These are phyloP conservation scores for Vidua chalybeata DNA, from an alignment of 2,113 vertebrate genomes.

Conservation along the genomic window DNA sequence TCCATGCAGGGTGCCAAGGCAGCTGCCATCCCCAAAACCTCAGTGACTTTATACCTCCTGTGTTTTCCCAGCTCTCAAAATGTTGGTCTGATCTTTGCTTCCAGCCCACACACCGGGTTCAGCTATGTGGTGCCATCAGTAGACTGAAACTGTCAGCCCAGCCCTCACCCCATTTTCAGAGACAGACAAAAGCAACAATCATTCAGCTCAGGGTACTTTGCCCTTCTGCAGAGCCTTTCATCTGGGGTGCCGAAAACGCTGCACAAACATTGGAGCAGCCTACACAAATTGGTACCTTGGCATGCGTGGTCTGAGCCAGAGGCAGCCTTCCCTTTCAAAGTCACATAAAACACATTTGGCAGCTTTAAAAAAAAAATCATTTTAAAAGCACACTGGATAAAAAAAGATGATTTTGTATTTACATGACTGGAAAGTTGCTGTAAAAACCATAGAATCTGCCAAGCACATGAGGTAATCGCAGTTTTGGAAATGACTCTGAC, in stretches of 20 bases:
- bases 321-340: slow-evolving; percentile 3
- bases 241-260: background rate
- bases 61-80: background rate
- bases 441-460: slow-evolving; percentile 6
- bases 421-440: slow-evolving; percentile 48
- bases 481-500: slow-evolving; percentile 24
- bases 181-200: background rate
- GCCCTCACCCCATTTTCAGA: background rate
- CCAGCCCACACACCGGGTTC: background rate
- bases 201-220: background rate
- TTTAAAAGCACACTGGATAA: background rate
- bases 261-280: slow-evolving; percentile 19
- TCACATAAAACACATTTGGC: slow-evolving; percentile 3
- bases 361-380: slow-evolving; percentile 3
- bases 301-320: background rate
- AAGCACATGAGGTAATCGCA: slow-evolving; percentile 40
- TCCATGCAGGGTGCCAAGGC: background rate
- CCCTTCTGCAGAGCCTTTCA: slow-evolving; percentile 13
- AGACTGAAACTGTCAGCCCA: background rate
- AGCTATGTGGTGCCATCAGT: background rate
- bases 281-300: background rate
- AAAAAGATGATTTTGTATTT: slow-evolving; percentile 36
- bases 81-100: background rate
- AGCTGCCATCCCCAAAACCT: background rate
- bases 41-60: background rate